Evolutionary conservation across 2,888 invertebrate genomes (phyloP).

Genomic region (Diarsia brunnea): DNA sequence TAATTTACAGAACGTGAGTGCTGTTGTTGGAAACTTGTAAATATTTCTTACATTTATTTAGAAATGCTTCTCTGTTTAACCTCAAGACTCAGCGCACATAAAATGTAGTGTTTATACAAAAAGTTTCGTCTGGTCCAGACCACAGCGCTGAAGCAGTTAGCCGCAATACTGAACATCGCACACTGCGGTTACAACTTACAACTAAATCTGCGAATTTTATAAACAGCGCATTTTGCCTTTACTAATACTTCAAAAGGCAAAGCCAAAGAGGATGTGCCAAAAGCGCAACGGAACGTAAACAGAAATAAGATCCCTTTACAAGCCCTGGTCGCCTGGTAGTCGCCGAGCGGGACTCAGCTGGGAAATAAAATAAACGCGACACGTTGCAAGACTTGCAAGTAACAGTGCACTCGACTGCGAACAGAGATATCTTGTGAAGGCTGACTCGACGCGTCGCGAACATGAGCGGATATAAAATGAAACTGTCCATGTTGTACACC

Average conservation of each 20-base stretch:
- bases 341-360: neutral
- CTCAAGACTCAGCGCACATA: constrained; percentile 32
- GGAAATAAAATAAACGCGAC: constrained; percentile 34
- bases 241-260: constrained; percentile 9
- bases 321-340: constrained; percentile 8
- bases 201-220: constrained; percentile 8
- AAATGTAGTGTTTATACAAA: constrained; percentile 41
- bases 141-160: neutral
- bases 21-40: constrained; percentile 18
- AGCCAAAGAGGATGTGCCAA: neutral
- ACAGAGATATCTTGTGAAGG: constrained; percentile 10
- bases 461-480: neutral
- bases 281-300: constrained; percentile 18
- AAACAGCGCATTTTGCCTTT: constrained; percentile 7
- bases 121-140: constrained; percentile 21
- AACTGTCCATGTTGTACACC: neutral
- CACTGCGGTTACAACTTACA: constrained; percentile 20
- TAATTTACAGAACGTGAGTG: constrained; percentile 16
- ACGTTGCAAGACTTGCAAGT: constrained; percentile 5
- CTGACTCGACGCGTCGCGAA: constrained; percentile 4
- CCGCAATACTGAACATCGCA: constrained; percentile 18
- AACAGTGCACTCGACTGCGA: constrained; percentile 41
- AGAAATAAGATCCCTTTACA: constrained; percentile 15
- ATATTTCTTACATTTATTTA: constrained; percentile 51
- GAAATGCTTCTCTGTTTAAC: constrained; percentile 46